Evolutionary conservation across 2,113 vertebrate genomes (phyloP).

Genomic region (Spermophilus dauricus): DNA sequence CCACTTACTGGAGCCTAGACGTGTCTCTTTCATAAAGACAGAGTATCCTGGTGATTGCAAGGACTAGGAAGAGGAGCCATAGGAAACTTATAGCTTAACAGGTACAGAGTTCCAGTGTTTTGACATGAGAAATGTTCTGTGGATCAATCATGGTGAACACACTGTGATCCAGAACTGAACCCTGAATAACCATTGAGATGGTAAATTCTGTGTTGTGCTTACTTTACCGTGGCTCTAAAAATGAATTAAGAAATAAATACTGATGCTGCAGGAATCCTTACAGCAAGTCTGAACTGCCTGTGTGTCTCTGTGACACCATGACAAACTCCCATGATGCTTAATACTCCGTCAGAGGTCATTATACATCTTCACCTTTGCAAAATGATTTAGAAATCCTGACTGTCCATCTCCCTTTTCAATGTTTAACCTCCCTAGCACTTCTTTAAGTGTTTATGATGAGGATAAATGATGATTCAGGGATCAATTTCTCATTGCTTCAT

Average conservation of each 20-base stretch:
- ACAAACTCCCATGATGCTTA: neutral
- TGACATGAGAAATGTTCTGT: neutral
- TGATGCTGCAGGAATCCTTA: neutral
- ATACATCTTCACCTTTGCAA: neutral
- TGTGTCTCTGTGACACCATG: neutral
- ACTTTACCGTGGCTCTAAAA: neutral
- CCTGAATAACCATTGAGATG: neutral
- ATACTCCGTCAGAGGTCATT: neutral
- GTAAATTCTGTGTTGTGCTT: neutral
- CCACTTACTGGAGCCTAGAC: neutral
- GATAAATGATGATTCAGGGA: neutral
- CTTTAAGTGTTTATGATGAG: neutral
- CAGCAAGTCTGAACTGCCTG: neutral
- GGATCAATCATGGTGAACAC: neutral
- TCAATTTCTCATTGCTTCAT: neutral
- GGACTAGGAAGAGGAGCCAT: too few species aligned
- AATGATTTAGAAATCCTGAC: neutral
- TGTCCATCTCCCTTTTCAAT: neutral
- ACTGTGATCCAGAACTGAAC: neutral
- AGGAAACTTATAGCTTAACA: neutral
- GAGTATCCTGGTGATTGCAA: neutral
- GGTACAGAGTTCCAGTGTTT: neutral
- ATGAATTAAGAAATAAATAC: neutral
- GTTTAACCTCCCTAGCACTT: neutral
- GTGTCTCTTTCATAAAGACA: too few species aligned